Percentiles rank a stretch among this genome's conserved stretches.
Evolutionary conservation across 2,797 vertebrate species (phyloP).

Genomic region (Lindbergichthys nudifrons): DNA sequence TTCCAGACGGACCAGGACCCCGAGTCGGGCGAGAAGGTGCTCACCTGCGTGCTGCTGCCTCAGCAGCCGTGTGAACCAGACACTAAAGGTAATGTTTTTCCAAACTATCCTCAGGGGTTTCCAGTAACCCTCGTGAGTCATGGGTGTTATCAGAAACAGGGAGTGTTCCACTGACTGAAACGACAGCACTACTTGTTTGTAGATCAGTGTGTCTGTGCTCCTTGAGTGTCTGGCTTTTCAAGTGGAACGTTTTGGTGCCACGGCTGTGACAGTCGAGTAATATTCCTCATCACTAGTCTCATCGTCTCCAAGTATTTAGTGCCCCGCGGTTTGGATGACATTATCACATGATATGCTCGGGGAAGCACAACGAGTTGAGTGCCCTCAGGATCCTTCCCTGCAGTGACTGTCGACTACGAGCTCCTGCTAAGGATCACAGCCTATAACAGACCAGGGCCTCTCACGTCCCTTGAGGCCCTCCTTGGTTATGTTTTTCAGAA

Average conservation of each 20-base stretch:
- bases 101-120: neutral
- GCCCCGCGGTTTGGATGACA: constrained; percentile 51
- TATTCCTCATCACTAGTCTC: constrained; percentile 46
- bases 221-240: neutral
- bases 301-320: constrained; percentile 39
- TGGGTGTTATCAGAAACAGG: neutral
- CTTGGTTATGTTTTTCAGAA: constrained; percentile 74
- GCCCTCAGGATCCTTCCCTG: constrained; percentile 53
- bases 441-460: constrained; percentile 57
- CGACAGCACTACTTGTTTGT: neutral
- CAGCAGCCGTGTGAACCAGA: constrained; percentile 91
- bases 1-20: constrained; percentile 95
- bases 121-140: neutral
- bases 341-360: constrained; percentile 67
- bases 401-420: constrained; percentile 60
- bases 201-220: neutral
- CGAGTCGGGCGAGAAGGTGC: constrained; percentile 92
- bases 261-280: constrained; percentile 45
- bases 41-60: constrained; percentile 97
- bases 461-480: constrained; percentile 61
- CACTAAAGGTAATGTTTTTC: constrained; percentile 86
- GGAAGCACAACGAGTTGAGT: constrained; percentile 55
- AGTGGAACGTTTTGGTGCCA: constrained; percentile 16
- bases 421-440: constrained; percentile 61
- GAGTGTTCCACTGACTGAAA: neutral